Evolutionary conservation across 2,113 vertebrate genomes (phyloP).

Genomic region (Apus apus): DNA sequence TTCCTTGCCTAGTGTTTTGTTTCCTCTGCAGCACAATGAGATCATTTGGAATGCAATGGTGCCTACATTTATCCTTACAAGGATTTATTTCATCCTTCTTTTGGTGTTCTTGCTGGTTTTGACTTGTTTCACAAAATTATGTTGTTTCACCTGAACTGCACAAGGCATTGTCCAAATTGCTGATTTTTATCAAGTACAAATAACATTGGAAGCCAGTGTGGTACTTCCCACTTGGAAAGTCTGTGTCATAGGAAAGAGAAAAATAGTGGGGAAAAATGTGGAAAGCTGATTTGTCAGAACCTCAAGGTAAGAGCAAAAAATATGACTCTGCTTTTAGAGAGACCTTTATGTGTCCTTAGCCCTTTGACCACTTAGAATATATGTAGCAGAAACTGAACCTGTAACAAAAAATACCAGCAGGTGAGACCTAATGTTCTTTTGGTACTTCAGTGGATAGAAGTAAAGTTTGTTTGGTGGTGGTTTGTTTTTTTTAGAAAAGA

Average conservation of each 20-base stretch:
- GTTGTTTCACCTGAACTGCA: not conserved
- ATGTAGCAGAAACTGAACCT: not conserved
- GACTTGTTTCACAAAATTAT: not conserved
- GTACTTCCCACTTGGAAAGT: not conserved
- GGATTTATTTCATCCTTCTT: not conserved
- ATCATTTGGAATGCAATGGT: not conserved
- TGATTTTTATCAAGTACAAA: not conserved
- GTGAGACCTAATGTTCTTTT: not conserved
- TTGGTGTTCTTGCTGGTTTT: not conserved
- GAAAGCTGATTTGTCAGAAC: not conserved
- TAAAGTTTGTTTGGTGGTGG: not conserved
- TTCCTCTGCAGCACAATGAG: not conserved
- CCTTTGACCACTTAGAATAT: not conserved
- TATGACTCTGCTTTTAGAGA: not conserved
- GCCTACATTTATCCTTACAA: not conserved
- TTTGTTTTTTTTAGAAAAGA: not conserved
- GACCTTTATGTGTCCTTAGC: not conserved
- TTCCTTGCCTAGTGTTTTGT: not conserved
- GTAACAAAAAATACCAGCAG: not conserved
- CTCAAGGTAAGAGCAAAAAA: not conserved
- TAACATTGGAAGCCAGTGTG: not conserved
- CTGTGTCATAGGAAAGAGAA: not conserved
- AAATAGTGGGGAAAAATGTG: not conserved
- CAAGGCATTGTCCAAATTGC: not conserved
- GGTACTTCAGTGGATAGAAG: not conserved